Percentiles rank a stretch among this genome's conserved stretches.
Conservation (phyloP, 2,888 invertebrate genomes). For the Cantharis flavilabris region DNA sequence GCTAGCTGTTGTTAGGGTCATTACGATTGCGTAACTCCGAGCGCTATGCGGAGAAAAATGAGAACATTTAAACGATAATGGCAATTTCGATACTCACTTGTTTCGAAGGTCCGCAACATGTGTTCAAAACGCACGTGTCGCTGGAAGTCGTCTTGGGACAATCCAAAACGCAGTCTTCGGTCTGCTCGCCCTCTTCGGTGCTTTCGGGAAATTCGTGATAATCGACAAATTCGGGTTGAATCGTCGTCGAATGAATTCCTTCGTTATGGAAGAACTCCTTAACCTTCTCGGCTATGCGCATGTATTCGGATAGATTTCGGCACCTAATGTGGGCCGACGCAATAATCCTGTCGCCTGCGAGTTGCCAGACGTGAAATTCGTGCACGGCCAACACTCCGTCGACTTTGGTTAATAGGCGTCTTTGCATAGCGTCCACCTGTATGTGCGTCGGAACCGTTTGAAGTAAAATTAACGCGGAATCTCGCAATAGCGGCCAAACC, state of each 20-base stretch:
- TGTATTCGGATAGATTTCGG: constrained; percentile 92
- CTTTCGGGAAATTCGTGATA: constrained; percentile 59
- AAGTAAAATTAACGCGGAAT: constrained; percentile 91
- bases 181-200: constrained; percentile 56
- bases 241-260: constrained; percentile 98
- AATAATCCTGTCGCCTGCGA: constrained; percentile 95
- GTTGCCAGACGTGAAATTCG: constrained; percentile 98
- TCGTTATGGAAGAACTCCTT: constrained; percentile 98
- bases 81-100: constrained; percentile 59
- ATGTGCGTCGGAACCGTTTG: constrained; percentile 99
- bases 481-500: constrained; percentile 89
- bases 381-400: constrained; percentile 96
- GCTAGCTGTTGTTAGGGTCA: background rate
- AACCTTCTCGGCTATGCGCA: constrained; percentile 94
- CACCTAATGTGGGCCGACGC: constrained; percentile 97
- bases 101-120: constrained; percentile 85
- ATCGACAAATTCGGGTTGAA: constrained; percentile 97
- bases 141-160: constrained; percentile 78
- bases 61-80: background rate
- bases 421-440: constrained; percentile 90
- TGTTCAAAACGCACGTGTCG: constrained; percentile 81
- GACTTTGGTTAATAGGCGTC: constrained; percentile 83
- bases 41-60: background rate
- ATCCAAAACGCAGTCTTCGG: constrained; percentile 79
- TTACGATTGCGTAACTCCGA: background rate